Base-by-base conservation (phyloP, 1,140 invertebrate genomes). In the Ladona fulva region DNA sequence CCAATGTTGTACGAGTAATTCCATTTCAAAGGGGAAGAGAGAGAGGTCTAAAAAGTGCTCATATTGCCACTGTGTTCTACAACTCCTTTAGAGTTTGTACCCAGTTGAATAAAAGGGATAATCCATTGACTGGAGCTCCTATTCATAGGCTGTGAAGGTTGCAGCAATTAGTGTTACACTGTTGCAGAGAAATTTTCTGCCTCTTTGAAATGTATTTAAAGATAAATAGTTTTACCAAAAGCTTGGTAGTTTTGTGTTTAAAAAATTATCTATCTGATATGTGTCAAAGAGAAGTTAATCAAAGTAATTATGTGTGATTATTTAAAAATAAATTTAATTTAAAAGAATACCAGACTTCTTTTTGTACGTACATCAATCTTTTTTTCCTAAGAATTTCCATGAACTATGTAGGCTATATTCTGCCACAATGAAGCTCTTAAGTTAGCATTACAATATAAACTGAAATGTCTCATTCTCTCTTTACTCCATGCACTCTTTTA, bases 41-140 rank as follows among this genome's bases (percentile, higher is more conserved):
- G 52, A 66, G 52, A 66, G 16, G n/a, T 3, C 14, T 19, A 6
- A 66, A 66, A 66, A 66, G 52, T 66, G 52, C 52, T 66, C 52
- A 66, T 66, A 66, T 66, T 66, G 52, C 52, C 52, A 66, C 52
- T 66, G 52, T 66, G 52, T 66, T 66, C 52, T 66, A 66, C 3
- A 66, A 66, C 52, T 66, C 52, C 52, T 66, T 22, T 66, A 66
- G 52, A 66, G 52, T 66, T 66, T 66, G 52, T 66, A 66, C 52
- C 52, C 52, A 66, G 14, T 66, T 66, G 52, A 66, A 66, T 66
- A 66, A 66, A 66, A 66, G n/a, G 52, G 52, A 66, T 6, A 66
- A 66, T 66, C 52, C 52, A 66, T 66, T 66, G 52, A 66, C 52
- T 66, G 52, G 52, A 66, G n/a, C 52, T 66, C 52, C 52, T 66